Base-by-base conservation (phyloP, 2,797 vertebrate genomes). In the Oceanodroma leucorhoa region DNA sequence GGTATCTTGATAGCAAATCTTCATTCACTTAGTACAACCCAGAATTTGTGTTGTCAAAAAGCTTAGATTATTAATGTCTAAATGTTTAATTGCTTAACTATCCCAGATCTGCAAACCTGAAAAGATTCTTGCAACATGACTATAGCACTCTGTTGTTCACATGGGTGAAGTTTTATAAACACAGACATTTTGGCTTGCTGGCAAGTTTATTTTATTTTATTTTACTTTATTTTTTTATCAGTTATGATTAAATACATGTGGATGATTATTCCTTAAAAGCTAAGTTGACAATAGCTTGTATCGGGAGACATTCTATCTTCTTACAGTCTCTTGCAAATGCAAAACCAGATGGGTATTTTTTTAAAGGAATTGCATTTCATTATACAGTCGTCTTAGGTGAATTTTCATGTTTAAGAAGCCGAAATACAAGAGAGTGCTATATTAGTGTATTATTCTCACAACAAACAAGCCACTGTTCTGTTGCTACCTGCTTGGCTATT, bases 401-500 rank as follows among this genome's bases (percentile, higher is more conserved):
- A 98, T 98, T 98, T 97, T 97, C 97, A 94, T 97, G 97, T 98
- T 98, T 97, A 97, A 98, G 97, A 97, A 98, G 96, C 96, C 95
- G 95, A 97, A 97, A 98, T 98, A 97, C 97, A 97, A 97, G 97
- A 95, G 97, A 96, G 97, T 93, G 96, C 96, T 98, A 95, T 98
- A 98, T 98, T 98, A 98, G 97, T 93, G 97, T 93, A 98, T 98
- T 98, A 98, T 98, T 98, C 98, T 97, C 97, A 97, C 97, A 98
- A 98, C 98, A 98, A 98, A 98, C 98, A 98, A 97, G 97, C 86
- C 97, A 94, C 97, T 97, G 98, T 98, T 98, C 97, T 98, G 97
- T 98, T 96, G 98, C 98, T 98, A 98, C 98, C 98, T 98, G 98
- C 98, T 98, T 98, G 98, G 98, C 97, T 97, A 98, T 98, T 98